phyloP scores from a whole-genome alignment of 2,797 vertebrate genomes.

The Pseudomugil tenellus region DNA sequence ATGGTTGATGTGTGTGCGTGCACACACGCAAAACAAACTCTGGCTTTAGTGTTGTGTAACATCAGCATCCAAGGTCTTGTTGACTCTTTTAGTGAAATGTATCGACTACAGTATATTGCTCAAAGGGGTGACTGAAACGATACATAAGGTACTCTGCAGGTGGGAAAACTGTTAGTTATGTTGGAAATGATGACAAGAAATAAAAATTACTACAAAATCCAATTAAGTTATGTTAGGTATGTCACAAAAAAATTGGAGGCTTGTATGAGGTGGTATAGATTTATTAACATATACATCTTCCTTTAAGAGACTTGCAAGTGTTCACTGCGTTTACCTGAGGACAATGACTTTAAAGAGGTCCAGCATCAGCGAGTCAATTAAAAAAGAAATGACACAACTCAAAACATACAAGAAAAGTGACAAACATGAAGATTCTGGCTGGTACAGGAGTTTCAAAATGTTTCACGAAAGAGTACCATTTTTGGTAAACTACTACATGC shows the following conservation, averaged over 20 bases:
- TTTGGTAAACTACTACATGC: slow-evolving; percentile 65
- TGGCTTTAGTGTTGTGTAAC: slow-evolving; percentile 61
- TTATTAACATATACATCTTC: slow-evolving; percentile 60
- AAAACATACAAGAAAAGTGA: slow-evolving; percentile 37
- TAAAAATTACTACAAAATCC: not conserved
- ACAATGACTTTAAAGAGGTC: slow-evolving; percentile 69
- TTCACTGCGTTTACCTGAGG: slow-evolving; percentile 76
- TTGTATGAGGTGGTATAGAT: slow-evolving; percentile 47
- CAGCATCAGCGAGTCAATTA: slow-evolving; percentile 65
- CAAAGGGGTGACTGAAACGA: slow-evolving; percentile 23
- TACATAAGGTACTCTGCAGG: slow-evolving; percentile 4
- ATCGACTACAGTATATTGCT: slow-evolving; percentile 27
- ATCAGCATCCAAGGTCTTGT: slow-evolving; percentile 54
- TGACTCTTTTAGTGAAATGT: slow-evolving; percentile 55
- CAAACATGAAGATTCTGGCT: slow-evolving; percentile 38
- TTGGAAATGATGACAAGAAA: not conserved
- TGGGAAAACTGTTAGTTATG: slow-evolving; percentile 3
- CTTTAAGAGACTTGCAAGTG: slow-evolving; percentile 53
- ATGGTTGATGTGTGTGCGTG: slow-evolving; percentile 23
- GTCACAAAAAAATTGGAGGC: slow-evolving; percentile 16
- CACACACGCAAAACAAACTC: slow-evolving; percentile 26
- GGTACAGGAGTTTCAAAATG: slow-evolving; percentile 25
- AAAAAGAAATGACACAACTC: slow-evolving; percentile 49
- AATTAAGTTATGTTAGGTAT: not conserved
- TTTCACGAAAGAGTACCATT: slow-evolving; percentile 29